Base-by-base conservation (phyloP, 2,888 invertebrate genomes). In the Carabus problematicus region DNA sequence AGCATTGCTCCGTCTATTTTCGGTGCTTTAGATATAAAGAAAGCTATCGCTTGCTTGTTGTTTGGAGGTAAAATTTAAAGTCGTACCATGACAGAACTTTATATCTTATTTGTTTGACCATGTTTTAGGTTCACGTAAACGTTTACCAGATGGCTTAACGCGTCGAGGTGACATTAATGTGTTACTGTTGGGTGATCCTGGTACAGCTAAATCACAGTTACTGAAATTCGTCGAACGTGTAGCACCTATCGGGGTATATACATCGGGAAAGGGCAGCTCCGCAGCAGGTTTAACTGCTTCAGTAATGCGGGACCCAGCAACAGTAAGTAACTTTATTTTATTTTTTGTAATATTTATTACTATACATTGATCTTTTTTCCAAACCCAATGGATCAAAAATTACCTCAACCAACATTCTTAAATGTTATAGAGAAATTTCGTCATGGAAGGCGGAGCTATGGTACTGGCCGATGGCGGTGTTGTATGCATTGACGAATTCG, bases 371-470 rank as follows among this genome's bases (percentile, higher is more conserved):
- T 52, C 41, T 29, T 29, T n/a, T n/a, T n/a, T n/a, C n/a, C 3
- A 29, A 29, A 3, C 29, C 6, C 29, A 29, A 29, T 29, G 6
- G 29, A 29, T 6, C 29, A 6, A 29, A 29, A 29, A 29, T 29
- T 29, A 3, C 29, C 29, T 6, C 29, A 2, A 29, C 29, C 29
- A n/a, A 29, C 29, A 29, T 6, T 29, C 6, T 29, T 29, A 29
- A 12, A 9, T 42, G n/a, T 79, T 80, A 11, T 78, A 95, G 94
- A 88, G 95, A 54, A 97, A 95, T 82, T 98, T 97, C 82, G 91
- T 98, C 3, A 95, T 98, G 94, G 98, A 98, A 84, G 98, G 99
- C 9, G 99, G 99, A 8, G 99, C 99, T 0, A 99, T 99, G 99
- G 99, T 99, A 19, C 84, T 99, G 43, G 99, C 98, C 0, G 99